Percentiles rank a stretch among this genome's conserved stretches.
These are phyloP conservation scores for Cirrhinus mrigala DNA, from an alignment of 2,797 vertebrate species.

Conservation along the genomic window DNA sequence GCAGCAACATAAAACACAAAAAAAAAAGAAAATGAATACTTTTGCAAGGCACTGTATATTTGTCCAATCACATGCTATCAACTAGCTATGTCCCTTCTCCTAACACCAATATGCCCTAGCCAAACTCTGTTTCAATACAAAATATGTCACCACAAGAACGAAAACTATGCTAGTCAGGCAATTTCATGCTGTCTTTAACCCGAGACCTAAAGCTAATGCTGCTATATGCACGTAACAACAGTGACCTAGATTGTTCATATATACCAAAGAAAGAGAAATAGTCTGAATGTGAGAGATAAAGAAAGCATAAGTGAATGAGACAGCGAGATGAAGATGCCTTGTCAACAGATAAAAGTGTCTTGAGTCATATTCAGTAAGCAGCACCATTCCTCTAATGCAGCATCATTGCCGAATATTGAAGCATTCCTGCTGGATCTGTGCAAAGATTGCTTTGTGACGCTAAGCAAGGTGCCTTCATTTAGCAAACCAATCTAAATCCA, in stretches of 20 bases:
- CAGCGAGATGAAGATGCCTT: constrained; percentile 19
- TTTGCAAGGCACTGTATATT: too few relatives aligned
- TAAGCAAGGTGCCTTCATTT: constrained; percentile 30
- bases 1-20: too few relatives aligned
- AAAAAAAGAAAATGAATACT: too few relatives aligned
- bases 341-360: constrained; percentile 19
- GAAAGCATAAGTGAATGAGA: not conserved
- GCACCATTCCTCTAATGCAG: not conserved
- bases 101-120: not conserved
- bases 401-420: constrained; percentile 20
- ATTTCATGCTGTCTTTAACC: constrained; percentile 10
- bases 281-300: not conserved
- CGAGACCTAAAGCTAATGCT: constrained; percentile 27
- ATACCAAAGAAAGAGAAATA: constrained; percentile 6
- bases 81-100: not conserved
- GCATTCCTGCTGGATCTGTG: constrained; percentile 1
- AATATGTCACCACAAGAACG: not conserved
- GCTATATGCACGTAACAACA: constrained; percentile 31
- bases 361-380: not conserved
- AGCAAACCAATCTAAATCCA: constrained; percentile 31
- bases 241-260: constrained; percentile 32
- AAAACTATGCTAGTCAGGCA: not conserved
- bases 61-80: too few relatives aligned
- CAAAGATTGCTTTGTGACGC: constrained; percentile 21
- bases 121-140: not conserved